Conservation (phyloP, 1,140 invertebrate genomes). For the Samia ricini region DNA sequence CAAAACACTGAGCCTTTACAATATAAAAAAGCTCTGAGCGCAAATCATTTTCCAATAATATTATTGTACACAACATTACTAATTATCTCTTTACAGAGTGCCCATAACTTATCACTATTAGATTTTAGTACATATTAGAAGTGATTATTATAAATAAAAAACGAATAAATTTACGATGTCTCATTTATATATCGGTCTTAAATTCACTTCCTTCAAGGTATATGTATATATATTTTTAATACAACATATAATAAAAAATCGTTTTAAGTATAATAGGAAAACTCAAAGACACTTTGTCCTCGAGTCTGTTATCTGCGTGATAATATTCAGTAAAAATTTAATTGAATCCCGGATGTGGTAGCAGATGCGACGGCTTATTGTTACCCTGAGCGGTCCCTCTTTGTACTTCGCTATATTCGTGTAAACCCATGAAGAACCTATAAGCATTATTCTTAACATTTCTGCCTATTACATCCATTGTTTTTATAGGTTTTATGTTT, state of each 20-base stretch:
- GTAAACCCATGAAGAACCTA: constrained; percentile 9
- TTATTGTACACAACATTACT: too few relatives aligned
- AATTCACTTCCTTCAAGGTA: not conserved
- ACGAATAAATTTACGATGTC: not conserved
- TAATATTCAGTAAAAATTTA: constrained; percentile 78
- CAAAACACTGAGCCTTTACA: too few relatives aligned
- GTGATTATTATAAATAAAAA: too few relatives aligned
- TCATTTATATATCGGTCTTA: not conserved
- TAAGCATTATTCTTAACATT: constrained; percentile 24
- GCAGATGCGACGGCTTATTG: constrained; percentile 58
- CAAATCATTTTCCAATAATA: too few relatives aligned
- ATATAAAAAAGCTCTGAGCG: too few relatives aligned
- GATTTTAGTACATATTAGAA: too few relatives aligned
- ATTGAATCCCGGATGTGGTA: constrained; percentile 68
- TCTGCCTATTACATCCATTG: constrained; percentile 16
- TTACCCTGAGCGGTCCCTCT: constrained; percentile 26
- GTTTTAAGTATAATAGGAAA: not conserved
- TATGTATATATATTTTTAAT: not conserved
- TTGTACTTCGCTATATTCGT: constrained; percentile 26
- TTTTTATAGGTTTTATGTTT: constrained; percentile 13
- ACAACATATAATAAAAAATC: not conserved
- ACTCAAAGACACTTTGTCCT: not conserved
- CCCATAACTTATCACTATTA: too few relatives aligned
- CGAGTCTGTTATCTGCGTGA: constrained; percentile 66
- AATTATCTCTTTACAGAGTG: too few relatives aligned